Percentiles rank a stretch among this genome's conserved stretches.
phyloP scores from a whole-genome alignment of 2,113 vertebrate genomes.

The Hymenochirus boettgeri region DNA sequence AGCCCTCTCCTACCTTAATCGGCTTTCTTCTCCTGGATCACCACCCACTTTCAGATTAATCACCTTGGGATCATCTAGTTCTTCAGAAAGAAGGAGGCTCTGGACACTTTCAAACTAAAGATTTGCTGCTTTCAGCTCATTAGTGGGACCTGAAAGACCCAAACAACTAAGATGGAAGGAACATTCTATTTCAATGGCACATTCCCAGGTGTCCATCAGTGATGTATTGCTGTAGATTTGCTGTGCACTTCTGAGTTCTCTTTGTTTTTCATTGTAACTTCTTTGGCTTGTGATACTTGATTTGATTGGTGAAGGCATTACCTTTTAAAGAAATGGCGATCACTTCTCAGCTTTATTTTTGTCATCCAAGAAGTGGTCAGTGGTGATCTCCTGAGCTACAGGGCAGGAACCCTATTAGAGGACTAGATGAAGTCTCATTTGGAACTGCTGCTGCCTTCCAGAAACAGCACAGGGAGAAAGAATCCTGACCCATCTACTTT shows the following conservation, averaged over 20 bases:
- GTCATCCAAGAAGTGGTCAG: neutral
- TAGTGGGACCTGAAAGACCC: no score
- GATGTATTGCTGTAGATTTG: neutral
- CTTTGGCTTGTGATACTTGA: neutral
- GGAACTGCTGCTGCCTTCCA: constrained; percentile 7
- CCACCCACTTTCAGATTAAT: constrained; percentile 36
- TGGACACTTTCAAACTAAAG: no score
- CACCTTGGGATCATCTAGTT: constrained; percentile 23
- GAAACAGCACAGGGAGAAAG: constrained; percentile 4
- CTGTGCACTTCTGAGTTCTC: neutral
- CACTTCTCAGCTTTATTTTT: neutral
- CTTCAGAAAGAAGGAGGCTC: neutral
- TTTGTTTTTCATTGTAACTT: neutral
- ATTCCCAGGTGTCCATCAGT: neutral
- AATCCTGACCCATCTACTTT: neutral
- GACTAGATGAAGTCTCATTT: constrained; percentile 28
- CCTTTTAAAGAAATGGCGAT: neutral
- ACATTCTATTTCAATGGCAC: no score
- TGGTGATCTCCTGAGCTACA: neutral
- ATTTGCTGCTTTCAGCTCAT: no score
- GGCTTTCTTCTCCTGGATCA: constrained; percentile 33
- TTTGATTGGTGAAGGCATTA: neutral
- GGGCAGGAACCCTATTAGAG: neutral
- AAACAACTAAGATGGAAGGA: no score
- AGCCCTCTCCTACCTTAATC: constrained; percentile 28